Conservation (phyloP, 1,140 invertebrate species). For the Drosophila subobscura region DNA sequence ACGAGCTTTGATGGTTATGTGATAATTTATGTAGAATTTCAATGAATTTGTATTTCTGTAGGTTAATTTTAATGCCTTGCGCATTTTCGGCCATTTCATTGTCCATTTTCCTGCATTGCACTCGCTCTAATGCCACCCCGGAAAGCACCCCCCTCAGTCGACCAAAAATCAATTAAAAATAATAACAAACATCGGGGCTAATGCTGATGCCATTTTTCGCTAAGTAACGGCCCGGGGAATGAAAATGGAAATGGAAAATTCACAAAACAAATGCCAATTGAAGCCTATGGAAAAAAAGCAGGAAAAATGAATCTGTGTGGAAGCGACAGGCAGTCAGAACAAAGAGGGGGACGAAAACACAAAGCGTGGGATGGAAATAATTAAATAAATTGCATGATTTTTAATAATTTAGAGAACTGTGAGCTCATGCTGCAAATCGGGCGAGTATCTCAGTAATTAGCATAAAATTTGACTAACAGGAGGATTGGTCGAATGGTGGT, state of each 20-base stretch:
- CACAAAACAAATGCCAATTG: not conserved
- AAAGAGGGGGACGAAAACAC: constrained; percentile 1
- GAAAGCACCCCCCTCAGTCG: not conserved
- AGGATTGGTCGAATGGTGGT: no score
- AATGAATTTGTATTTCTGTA: constrained; percentile 21
- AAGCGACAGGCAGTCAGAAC: constrained; percentile 9
- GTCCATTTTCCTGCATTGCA: constrained; percentile 41
- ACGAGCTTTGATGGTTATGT: constrained; percentile 52
- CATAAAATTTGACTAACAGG: constrained; percentile 36
- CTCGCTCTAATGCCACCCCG: constrained; percentile 2
- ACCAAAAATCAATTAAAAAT: constrained; percentile 69
- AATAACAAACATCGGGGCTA: constrained; percentile 61
- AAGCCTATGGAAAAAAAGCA: constrained; percentile 11
- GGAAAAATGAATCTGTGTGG: constrained; percentile 2
- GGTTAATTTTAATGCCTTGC: constrained; percentile 26
- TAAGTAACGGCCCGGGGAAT: constrained; percentile 46
- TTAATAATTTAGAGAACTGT: constrained; percentile 51
- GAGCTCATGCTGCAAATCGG: constrained; percentile 46
- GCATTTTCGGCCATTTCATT: constrained; percentile 18
- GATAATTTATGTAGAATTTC: constrained; percentile 58
- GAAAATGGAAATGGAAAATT: constrained; percentile 25
- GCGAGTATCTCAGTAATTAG: constrained; percentile 52
- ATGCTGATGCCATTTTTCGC: constrained; percentile 53
- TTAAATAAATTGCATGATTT: constrained; percentile 66
- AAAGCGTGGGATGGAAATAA: constrained; percentile 32